phyloP scores from a whole-genome alignment of 1,140 invertebrate species.

The Drosophila nikananu region DNA sequence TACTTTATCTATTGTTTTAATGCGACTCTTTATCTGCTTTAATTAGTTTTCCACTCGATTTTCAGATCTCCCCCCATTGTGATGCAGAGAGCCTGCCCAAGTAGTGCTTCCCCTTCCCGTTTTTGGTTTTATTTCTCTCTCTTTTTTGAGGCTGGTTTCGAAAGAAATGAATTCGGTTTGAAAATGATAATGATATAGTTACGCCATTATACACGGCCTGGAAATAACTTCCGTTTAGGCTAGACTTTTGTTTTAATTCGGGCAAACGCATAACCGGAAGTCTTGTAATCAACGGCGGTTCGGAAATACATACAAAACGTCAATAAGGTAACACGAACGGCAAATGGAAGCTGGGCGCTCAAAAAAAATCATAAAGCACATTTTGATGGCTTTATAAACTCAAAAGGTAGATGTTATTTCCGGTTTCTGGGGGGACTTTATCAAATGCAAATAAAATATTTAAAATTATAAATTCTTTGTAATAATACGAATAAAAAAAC shows the following conservation, averaged over 20 bases:
- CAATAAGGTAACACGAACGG: not conserved
- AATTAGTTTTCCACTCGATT: constrained; percentile 81
- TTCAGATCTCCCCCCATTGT: constrained; percentile 59
- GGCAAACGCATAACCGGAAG: constrained; percentile 54
- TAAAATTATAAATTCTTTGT: not conserved
- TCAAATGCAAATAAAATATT: not conserved
- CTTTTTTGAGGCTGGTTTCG: constrained; percentile 49
- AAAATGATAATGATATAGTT: constrained; percentile 62
- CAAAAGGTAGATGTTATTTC: constrained; percentile 35
- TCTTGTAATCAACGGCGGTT: constrained; percentile 69
- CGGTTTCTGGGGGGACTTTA: constrained; percentile 1
- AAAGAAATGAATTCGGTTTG: constrained; percentile 67
- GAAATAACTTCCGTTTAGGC: constrained; percentile 78
- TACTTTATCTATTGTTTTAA: constrained; percentile 71
- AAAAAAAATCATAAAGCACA: constrained; percentile 71
- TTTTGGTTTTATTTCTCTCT: constrained; percentile 5
- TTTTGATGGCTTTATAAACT: constrained; percentile 78
- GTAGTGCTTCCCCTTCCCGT: constrained; percentile 66
- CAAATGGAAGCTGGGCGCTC: constrained; percentile 9
- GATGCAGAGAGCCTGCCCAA: constrained; percentile 64
- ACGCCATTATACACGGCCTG: constrained; percentile 59
- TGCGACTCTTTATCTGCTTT: constrained; percentile 82
- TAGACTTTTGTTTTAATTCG: constrained; percentile 79
- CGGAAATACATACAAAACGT: constrained; percentile 56
- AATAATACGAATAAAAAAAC: no score